Evolutionary conservation across 2,797 vertebrate genomes (phyloP).

Genomic region (Staurois parvus): DNA sequence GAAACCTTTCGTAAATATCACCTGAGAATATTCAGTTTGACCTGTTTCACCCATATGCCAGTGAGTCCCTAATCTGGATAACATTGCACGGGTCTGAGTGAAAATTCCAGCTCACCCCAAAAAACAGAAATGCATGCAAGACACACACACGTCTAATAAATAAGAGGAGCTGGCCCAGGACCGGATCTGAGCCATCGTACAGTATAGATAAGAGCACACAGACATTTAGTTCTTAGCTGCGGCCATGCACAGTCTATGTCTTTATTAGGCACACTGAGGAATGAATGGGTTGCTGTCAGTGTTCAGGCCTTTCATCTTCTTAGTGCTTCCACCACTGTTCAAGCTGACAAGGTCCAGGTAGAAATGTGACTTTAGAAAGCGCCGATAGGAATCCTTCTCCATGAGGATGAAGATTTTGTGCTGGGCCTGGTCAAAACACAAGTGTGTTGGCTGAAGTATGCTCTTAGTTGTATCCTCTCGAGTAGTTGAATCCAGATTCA

Average conservation of each 20-base stretch:
- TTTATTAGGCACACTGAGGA: constrained; percentile 71
- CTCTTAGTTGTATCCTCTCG: constrained; percentile 84
- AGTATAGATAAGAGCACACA: constrained; percentile 53
- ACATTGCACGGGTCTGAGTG: constrained; percentile 33
- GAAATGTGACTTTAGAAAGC: constrained; percentile 88
- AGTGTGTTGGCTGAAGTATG: constrained; percentile 74
- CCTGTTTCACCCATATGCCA: constrained; percentile 5
- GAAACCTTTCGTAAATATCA: constrained; percentile 14
- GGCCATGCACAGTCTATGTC: constrained; percentile 40
- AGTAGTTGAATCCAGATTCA: constrained; percentile 88
- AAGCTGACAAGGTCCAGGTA: constrained; percentile 94
- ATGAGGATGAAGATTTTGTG: constrained; percentile 89
- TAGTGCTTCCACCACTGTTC: constrained; percentile 75
- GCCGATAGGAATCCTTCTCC: constrained; percentile 94
- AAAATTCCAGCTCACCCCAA: constrained; percentile 53
- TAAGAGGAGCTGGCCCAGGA: constrained; percentile 50
- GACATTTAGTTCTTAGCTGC: constrained; percentile 45
- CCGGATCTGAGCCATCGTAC: constrained; percentile 42
- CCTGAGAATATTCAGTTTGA: constrained; percentile 31
- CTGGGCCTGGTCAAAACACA: constrained; percentile 89
- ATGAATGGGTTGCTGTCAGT: constrained; percentile 72
- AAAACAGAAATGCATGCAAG: constrained; percentile 58
- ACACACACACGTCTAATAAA: constrained; percentile 62
- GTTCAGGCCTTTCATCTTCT: constrained; percentile 68
- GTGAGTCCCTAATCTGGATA: constrained; percentile 33